Evolutionary conservation across 2,888 invertebrate species (phyloP).

Genomic region (Sceliomorpha sp.): DNA sequence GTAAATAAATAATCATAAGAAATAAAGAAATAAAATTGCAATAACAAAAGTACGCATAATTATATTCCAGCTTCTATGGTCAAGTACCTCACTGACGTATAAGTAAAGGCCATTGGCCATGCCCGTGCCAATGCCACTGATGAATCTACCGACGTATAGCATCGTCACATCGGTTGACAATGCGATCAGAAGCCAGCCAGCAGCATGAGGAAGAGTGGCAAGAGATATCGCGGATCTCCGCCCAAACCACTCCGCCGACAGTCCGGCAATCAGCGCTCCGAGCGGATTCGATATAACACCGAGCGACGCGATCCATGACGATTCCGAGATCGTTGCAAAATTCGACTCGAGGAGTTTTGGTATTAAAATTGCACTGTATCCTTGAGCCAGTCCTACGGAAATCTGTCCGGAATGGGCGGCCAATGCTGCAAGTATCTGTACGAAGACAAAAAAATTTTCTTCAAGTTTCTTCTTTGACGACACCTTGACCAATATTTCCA

Average conservation of each 20-base stretch:
- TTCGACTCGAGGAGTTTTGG: constrained; percentile 84
- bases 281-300: constrained; percentile 88
- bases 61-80: too few relatives aligned
- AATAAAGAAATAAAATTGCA: too few relatives aligned
- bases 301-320: constrained; percentile 88
- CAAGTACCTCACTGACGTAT: constrained; percentile 73
- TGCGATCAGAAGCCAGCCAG: constrained; percentile 87
- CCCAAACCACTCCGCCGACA: constrained; percentile 86
- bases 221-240: constrained; percentile 85
- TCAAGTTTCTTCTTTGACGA: neutral
- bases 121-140: constrained; percentile 87
- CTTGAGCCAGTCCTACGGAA: constrained; percentile 88
- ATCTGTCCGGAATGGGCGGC: constrained; percentile 89
- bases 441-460: constrained; percentile 59
- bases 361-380: constrained; percentile 87
- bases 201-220: constrained; percentile 85
- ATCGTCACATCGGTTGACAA: constrained; percentile 84
- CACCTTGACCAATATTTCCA: neutral
- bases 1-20: constrained; percentile 18
- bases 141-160: constrained; percentile 85
- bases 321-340: constrained; percentile 83
- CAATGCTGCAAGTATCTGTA: constrained; percentile 86
- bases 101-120: constrained; percentile 76
- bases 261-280: constrained; percentile 86
- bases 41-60: too few relatives aligned